Base-by-base conservation (phyloP, 2,888 invertebrate species). In the Matsumyia berberina region DNA sequence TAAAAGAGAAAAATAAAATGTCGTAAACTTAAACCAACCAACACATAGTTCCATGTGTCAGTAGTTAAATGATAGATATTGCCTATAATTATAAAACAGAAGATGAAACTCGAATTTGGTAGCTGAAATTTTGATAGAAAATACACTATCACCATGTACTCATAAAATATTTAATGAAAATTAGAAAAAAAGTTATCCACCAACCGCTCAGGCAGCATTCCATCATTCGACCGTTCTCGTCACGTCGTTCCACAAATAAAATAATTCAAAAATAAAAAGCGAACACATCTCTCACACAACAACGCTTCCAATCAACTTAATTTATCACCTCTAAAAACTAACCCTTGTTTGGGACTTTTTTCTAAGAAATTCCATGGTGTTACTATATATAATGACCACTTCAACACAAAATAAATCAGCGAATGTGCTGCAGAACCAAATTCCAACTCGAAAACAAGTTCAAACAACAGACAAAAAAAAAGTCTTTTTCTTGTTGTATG, bases 251-350 rank as follows among this genome's bases (percentile, higher is more conserved):
- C 77, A 55, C 70, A 72, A 24, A 37, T 29, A 33, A 62, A 66
- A 64, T 29, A 69, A 55, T 66, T 74, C 29, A 60, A 60, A 35
- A 42, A 76, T 39, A 29, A 69, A 74, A 29, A 49, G 76, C 62
- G 17, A 42, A 70, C 42, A 53, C 64, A 69, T 62, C 67, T 79
- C 37, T 53, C 33, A 29, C 62, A 62, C 35, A 24, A 67, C 74
- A 69, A 74, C 53, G 62, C 64, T 72, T 51, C 66, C 64, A 82
- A 77, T 77, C 77, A 77, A 82, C 66, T 77, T 77, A 77, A 82
- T 82, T 82, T 82, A 82, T 82, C 72, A 67, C 77, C 60, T 72
- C 57, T 33, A 42, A 19, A 24, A 44, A 69, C 35, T 33, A 37
- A 46, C 77, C 77, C 72, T 72, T 66, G 70, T 66, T 77, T 58